A percentile compares a stretch with the other conserved stretches of the same genome.
These are phyloP conservation scores for Pollenia angustigena DNA, from an alignment of 2,888 invertebrate species.

Conservation along the genomic window DNA sequence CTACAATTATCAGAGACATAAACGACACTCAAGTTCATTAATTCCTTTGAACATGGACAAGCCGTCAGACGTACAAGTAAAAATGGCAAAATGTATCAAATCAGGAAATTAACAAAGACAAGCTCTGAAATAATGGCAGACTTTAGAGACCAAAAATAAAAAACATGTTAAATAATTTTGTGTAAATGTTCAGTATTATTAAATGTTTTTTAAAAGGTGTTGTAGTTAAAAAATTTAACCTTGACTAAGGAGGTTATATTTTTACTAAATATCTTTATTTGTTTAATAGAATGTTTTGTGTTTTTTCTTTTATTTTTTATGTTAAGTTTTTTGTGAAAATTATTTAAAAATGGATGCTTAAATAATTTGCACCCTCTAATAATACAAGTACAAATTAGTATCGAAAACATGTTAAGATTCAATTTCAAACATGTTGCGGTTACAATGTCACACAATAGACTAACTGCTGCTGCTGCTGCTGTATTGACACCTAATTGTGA, in stretches of 20 bases:
- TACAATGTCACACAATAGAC: not conserved
- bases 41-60: constrained; percentile 20
- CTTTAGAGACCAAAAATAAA: not conserved
- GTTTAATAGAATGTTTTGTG: constrained; percentile 30
- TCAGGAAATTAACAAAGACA: constrained; percentile 32
- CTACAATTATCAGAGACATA: constrained; percentile 9
- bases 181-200: constrained; percentile 16
- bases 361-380: constrained; percentile 62
- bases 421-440: not conserved
- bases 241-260: constrained; percentile 34
- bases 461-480: not conserved
- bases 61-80: not conserved
- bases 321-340: not conserved
- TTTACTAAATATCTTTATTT: constrained; percentile 22
- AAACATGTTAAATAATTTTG: constrained; percentile 7
- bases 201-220: not conserved
- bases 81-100: not conserved
- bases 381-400: constrained; percentile 22
- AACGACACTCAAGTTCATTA: constrained; percentile 46
- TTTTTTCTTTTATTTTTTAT: not conserved
- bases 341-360: constrained; percentile 41
- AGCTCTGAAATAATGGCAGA: not conserved
- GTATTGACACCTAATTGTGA: constrained; percentile 35
- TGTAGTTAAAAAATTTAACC: constrained; percentile 15
- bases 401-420: constrained; percentile 26